Conservation (phyloP, 2,113 vertebrate species). For the Trochalopteron elliotii region DNA sequence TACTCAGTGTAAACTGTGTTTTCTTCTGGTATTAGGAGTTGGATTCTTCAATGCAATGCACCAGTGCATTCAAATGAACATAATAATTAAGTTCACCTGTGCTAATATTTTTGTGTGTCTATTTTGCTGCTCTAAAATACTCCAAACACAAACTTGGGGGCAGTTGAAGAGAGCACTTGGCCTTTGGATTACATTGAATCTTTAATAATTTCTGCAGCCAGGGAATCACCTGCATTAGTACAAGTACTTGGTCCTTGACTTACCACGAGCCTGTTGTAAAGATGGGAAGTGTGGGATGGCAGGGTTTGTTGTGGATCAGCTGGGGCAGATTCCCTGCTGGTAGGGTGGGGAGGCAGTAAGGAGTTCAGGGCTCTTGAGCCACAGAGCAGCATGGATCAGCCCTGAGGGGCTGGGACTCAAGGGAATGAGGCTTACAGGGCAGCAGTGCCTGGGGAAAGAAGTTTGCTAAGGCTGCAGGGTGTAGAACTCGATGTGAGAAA, state of each 20-base stretch:
- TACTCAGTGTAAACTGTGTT: background rate
- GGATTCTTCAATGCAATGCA: background rate
- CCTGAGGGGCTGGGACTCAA: background rate
- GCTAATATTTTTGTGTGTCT: background rate
- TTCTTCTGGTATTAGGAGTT: background rate
- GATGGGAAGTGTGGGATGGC: background rate
- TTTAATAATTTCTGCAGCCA: background rate
- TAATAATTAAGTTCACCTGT: background rate
- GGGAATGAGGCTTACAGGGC: background rate
- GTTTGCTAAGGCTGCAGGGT: background rate
- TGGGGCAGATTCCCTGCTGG: background rate
- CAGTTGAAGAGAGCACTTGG: background rate
- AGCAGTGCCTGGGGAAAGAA: background rate
- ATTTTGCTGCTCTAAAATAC: background rate
- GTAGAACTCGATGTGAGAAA: background rate
- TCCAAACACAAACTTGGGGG: background rate
- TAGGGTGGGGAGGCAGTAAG: background rate
- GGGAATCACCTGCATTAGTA: background rate
- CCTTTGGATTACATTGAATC: background rate
- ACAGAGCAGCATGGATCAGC: background rate
- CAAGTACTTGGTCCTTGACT: fast-evolving
- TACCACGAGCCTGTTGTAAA: background rate
- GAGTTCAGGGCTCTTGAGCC: background rate
- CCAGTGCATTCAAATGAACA: background rate
- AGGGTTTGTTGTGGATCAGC: background rate